Evolutionary conservation across 2,888 invertebrate genomes (phyloP).

Genomic region (Lepidocyrtinus sp.): DNA sequence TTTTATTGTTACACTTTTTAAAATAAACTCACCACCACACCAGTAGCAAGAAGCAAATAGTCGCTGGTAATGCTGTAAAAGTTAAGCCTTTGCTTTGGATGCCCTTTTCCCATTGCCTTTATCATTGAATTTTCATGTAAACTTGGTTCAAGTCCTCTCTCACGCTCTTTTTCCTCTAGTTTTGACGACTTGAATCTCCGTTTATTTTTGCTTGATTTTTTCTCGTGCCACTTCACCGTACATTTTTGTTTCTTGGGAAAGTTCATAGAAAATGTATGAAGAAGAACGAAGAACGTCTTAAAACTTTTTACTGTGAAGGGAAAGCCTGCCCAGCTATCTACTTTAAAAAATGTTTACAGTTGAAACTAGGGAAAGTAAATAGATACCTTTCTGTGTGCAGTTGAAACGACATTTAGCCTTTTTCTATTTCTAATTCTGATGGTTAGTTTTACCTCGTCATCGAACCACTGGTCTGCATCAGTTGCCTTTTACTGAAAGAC

Average conservation of each 20-base stretch:
- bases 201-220: slow-evolving; percentile 18
- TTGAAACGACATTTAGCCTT: background rate
- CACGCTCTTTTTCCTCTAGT: slow-evolving; percentile 26
- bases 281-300: background rate
- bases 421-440: background rate
- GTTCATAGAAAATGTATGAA: slow-evolving; percentile 14
- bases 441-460: background rate
- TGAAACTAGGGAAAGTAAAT: no score
- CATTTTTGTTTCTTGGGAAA: background rate
- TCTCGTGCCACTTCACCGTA: background rate
- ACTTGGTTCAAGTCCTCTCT: slow-evolving; percentile 36
- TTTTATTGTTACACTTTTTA: slow-evolving; percentile 12
- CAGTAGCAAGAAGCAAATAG: background rate
- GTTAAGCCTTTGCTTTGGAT: slow-evolving; percentile 1
- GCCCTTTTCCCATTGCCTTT: background rate
- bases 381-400: background rate
- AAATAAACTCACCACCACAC: slow-evolving; percentile 8
- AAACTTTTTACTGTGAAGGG: background rate
- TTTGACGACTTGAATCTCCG: slow-evolving; percentile 42
- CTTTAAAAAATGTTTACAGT: background rate
- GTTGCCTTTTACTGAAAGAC: background rate
- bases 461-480: background rate
- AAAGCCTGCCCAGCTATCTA: background rate
- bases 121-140: slow-evolving; percentile 21
- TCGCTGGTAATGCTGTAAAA: background rate